Conservation (phyloP, 2,888 invertebrate species). For the Sycophila texana region DNA sequence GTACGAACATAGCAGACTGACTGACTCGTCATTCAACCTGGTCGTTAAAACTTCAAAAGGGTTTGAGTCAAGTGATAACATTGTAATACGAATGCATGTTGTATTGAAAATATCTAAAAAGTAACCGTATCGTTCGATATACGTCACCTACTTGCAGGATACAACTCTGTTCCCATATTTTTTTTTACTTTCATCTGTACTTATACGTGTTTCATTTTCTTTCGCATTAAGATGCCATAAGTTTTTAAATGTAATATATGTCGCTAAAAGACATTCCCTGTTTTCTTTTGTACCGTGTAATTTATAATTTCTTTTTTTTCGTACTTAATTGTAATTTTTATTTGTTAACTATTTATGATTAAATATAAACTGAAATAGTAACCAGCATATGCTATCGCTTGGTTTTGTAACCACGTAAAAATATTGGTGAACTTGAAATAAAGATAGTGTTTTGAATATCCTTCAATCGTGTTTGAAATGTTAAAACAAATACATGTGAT, state of each 20-base stretch:
- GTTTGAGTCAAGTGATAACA: too few species aligned
- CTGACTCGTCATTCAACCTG: not conserved
- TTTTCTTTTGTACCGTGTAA: constrained; percentile 41
- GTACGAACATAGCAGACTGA: not conserved
- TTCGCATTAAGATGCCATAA: too few species aligned
- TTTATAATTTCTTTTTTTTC: constrained; percentile 43
- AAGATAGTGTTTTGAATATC: constrained; percentile 41
- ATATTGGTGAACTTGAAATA: constrained; percentile 38
- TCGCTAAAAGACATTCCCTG: constrained; percentile 1
- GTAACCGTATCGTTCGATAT: too few species aligned
- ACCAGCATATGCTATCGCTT: constrained; percentile 10
- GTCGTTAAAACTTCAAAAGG: too few species aligned
- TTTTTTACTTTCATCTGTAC: constrained; percentile 16
- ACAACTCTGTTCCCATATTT: not conserved
- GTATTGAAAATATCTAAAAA: not conserved
- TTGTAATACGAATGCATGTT: too few species aligned
- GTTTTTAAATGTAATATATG: constrained; percentile 3
- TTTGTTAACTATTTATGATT: constrained; percentile 35
- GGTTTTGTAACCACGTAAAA: constrained; percentile 28
- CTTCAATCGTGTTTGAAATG: constrained; percentile 16
- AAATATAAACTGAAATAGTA: not conserved
- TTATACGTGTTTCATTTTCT: not conserved
- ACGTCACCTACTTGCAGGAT: not conserved
- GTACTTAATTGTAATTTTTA: constrained; percentile 33
- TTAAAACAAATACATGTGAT: not conserved